These are phyloP conservation scores for Oreotrochilus melanogaster DNA, from an alignment of 2,113 vertebrate genomes.

Conservation along the genomic window DNA sequence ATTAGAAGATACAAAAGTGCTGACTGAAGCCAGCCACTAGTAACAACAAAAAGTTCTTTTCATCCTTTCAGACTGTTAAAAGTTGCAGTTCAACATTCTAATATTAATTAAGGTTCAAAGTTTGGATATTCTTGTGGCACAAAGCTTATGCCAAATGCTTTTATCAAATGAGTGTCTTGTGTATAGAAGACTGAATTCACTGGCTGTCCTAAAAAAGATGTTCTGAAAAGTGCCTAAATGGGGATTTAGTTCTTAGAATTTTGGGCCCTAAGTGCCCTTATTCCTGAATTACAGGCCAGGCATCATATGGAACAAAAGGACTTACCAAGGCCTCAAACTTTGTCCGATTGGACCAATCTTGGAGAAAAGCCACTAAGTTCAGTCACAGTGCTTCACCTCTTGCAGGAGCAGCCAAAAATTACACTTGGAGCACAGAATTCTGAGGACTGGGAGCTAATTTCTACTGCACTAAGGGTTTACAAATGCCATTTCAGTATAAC, in stretches of 20 bases:
- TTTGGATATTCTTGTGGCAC: neutral
- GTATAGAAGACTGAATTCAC: neutral
- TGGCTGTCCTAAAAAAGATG: neutral
- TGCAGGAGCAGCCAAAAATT: neutral
- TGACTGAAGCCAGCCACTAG: neutral
- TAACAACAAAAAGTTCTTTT: neutral
- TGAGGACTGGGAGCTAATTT: neutral
- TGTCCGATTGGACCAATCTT: neutral
- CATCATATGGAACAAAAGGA: neutral
- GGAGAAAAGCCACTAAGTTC: neutral
- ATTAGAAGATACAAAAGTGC: neutral
- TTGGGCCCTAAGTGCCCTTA: neutral
- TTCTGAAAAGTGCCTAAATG: neutral
- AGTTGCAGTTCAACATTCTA: neutral
- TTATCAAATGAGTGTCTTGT: neutral
- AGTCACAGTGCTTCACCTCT: neutral
- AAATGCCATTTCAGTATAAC: neutral
- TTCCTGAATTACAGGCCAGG: neutral
- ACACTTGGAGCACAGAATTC: neutral
- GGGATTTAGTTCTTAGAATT: neutral
- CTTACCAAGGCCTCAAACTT: neutral
- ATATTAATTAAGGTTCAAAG: neutral
- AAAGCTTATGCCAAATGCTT: neutral
- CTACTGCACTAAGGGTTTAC: neutral
- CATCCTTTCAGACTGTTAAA: neutral